Percentiles rank a stretch among this genome's conserved stretches.
Evolutionary conservation across 1,140 invertebrate genomes (phyloP).

Genomic region (Phymastichus coffea): DNA sequence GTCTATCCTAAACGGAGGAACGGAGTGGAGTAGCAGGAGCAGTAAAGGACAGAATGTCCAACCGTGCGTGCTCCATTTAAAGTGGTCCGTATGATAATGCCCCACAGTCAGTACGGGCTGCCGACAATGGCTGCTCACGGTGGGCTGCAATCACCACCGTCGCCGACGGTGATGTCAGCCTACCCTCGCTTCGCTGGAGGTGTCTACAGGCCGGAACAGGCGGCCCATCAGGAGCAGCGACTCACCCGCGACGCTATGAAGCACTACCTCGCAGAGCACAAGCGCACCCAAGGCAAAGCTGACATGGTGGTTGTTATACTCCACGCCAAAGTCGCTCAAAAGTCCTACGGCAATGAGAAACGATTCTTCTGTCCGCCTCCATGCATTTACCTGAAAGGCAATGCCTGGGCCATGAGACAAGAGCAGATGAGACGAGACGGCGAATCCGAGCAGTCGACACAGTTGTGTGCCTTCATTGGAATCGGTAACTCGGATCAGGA

Average conservation of each 20-base stretch:
- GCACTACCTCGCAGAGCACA: constrained; percentile 88
- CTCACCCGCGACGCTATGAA: constrained; percentile 94
- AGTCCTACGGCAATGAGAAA: constrained; percentile 99
- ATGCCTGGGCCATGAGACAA: constrained; percentile 93
- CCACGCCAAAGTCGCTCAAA: constrained; percentile 98
- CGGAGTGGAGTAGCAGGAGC: too few relatives aligned
- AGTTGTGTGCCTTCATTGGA: constrained; percentile 97
- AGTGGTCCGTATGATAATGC: too few relatives aligned
- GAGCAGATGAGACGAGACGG: constrained; percentile 88
- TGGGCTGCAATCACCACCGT: constrained; percentile 75
- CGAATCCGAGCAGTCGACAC: constrained; percentile 84
- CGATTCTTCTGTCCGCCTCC: constrained; percentile 99
- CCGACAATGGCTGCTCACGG: constrained; percentile 67
- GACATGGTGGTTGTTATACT: constrained; percentile 97
- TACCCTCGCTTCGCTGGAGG: constrained; percentile 61
- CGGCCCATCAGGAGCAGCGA: constrained; percentile 63
- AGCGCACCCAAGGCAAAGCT: constrained; percentile 42
- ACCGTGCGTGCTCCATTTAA: too few relatives aligned
- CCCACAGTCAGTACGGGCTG: constrained; percentile 70
- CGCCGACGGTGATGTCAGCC: constrained; percentile 67
- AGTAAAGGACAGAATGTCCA: too few relatives aligned
- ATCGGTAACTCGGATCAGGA: constrained; percentile 99
- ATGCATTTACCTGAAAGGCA: constrained; percentile 97
- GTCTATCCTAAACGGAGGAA: too few relatives aligned
- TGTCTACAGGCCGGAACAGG: constrained; percentile 68